A percentile compares a stretch with the other conserved stretches of the same genome.
Evolutionary conservation across 2,797 vertebrate genomes (phyloP).

Genomic region (Myripristis murdjan): DNA sequence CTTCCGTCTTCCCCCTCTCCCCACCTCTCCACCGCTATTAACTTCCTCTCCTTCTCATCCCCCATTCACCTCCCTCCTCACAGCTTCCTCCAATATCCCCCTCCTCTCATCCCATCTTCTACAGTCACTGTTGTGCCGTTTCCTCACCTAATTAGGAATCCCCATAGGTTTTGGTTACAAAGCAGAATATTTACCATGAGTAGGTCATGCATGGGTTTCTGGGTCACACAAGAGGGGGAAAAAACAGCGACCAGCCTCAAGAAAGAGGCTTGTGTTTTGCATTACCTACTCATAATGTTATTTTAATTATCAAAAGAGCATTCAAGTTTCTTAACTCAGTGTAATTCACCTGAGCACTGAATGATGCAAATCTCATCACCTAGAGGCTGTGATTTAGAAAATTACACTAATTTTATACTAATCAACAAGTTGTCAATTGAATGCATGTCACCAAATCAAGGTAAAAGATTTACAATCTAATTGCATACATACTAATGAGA

Average conservation of each 20-base stretch:
- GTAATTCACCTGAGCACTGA: no score
- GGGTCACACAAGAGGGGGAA: slow-evolving; percentile 57
- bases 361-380: no score
- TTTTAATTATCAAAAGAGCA: background rate
- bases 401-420: background rate
- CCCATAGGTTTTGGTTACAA: slow-evolving; percentile 75
- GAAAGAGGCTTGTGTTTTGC: slow-evolving; percentile 30
- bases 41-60: slow-evolving; percentile 53
- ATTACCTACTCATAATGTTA: background rate
- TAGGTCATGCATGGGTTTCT: slow-evolving; percentile 81
- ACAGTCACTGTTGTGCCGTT: slow-evolving; percentile 56
- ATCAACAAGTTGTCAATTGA: background rate
- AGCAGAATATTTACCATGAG: slow-evolving; percentile 72
- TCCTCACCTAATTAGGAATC: slow-evolving; percentile 80
- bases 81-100: slow-evolving; percentile 48
- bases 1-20: slow-evolving; percentile 41
- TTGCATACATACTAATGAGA: background rate
- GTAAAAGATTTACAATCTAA: slow-evolving; percentile 1
- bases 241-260: slow-evolving; percentile 35
- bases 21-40: slow-evolving; percentile 48
- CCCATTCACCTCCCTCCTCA: slow-evolving; percentile 39
- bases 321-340: background rate
- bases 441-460: background rate
- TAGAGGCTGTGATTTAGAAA: background rate
- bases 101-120: slow-evolving; percentile 35